A percentile compares a stretch with the other conserved stretches of the same genome.
These are phyloP conservation scores for Drosophila auraria DNA, from an alignment of 1,140 invertebrate species.

Conservation along the genomic window DNA sequence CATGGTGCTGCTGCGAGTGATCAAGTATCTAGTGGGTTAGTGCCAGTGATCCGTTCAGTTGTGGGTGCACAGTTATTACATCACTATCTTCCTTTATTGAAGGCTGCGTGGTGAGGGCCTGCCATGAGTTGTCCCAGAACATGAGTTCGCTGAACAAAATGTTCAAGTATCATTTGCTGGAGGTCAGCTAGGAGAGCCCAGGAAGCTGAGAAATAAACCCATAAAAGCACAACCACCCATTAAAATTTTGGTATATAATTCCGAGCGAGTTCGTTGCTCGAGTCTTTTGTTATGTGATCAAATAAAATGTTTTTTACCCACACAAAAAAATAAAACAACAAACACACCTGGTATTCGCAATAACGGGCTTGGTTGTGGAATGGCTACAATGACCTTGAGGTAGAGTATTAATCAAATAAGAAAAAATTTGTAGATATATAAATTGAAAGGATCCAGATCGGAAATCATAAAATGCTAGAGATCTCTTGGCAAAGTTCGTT, in stretches of 20 bases:
- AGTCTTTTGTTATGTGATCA: conserved; percentile 49
- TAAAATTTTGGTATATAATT: conserved; percentile 32
- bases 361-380: conserved; percentile 31
- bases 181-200: conserved; percentile 51
- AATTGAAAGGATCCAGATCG: neutral
- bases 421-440: neutral
- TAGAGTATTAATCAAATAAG: neutral
- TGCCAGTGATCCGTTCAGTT: conserved; percentile 29
- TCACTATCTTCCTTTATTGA: conserved; percentile 30
- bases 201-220: neutral
- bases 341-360: conserved; percentile 2
- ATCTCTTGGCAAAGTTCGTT: neutral
- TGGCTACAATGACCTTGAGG: conserved; percentile 23
- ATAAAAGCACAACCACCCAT: neutral
- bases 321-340: neutral
- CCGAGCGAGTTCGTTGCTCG: conserved; percentile 52
- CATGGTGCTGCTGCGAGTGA: conserved; percentile 80
- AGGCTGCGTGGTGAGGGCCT: conserved; percentile 71
- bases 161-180: conserved; percentile 73
- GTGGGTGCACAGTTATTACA: conserved; percentile 13
- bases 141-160: conserved; percentile 76
- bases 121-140: conserved; percentile 75
- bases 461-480: no score
- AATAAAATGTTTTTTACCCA: conserved; percentile 53
- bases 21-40: conserved; percentile 80